These are phyloP conservation scores for Nerophis ophidion DNA, from an alignment of 2,113 vertebrate genomes.

Conservation along the genomic window DNA sequence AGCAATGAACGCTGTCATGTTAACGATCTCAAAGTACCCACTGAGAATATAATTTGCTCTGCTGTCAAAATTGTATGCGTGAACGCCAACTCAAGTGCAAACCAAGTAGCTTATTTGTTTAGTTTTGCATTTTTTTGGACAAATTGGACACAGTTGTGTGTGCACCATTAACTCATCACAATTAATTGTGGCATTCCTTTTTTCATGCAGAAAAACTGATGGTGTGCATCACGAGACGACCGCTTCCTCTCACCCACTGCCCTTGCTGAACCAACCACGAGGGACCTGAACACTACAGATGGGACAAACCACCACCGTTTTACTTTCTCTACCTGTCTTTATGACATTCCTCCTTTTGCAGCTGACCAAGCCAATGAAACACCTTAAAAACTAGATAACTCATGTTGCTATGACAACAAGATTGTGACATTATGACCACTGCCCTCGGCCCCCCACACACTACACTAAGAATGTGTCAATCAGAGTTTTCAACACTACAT, in stretches of 20 bases:
- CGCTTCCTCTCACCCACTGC: constrained; percentile 71
- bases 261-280: constrained; percentile 63
- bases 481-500: constrained; percentile 18
- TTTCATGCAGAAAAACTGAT: constrained; percentile 73
- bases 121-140: no score
- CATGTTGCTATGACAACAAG: constrained; percentile 34
- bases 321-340: constrained; percentile 24
- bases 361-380: constrained; percentile 30
- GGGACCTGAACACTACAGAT: constrained; percentile 51
- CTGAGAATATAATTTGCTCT: no score
- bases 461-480: constrained; percentile 29
- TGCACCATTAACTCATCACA: no score
- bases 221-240: constrained; percentile 70
- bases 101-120: no score
- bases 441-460: constrained; percentile 8
- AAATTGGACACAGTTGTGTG: no score
- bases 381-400: constrained; percentile 14
- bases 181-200: constrained; percentile 5
- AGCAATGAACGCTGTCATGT: no score
- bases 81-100: no score
- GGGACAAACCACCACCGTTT: constrained; percentile 33
- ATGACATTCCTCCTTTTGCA: constrained; percentile 48
- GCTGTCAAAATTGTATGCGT: no score
- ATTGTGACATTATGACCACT: constrained; percentile 50
- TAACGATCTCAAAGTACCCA: no score